Evolutionary conservation across 2,113 vertebrate species (phyloP).

Genomic region (Ptilonorhynchus violaceus): DNA sequence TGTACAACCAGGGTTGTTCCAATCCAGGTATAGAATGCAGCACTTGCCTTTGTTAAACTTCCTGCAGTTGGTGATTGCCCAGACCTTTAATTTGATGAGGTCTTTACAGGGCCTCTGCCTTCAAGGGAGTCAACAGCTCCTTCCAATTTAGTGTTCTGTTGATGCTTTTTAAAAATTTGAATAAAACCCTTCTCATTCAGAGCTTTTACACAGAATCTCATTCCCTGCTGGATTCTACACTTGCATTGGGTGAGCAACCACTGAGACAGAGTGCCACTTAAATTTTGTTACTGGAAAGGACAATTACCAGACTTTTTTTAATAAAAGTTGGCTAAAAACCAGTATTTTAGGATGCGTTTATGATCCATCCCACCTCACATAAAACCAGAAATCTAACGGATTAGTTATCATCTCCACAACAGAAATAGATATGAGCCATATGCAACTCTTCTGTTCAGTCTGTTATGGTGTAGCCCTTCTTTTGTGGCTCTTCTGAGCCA

Average conservation of each 20-base stretch:
- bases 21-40: background rate
- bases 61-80: fast-evolving
- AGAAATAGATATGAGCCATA: background rate
- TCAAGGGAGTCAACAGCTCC: background rate
- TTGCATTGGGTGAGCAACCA: background rate
- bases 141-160: background rate
- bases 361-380: background rate
- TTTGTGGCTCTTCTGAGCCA: background rate
- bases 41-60: background rate
- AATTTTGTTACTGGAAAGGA: background rate
- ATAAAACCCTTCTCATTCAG: background rate
- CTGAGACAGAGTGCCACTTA: background rate
- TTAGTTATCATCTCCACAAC: background rate
- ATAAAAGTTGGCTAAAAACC: background rate
- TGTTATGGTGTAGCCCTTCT: background rate
- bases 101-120: background rate
- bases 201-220: background rate
- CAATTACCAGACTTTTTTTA: background rate
- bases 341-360: background rate
- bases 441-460: background rate
- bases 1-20: background rate
- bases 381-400: background rate
- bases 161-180: background rate
- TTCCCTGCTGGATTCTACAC: background rate
- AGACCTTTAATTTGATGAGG: background rate